A percentile compares a stretch with the other conserved stretches of the same genome.
These are phyloP conservation scores for Amphipoea oculea DNA, from an alignment of 2,888 invertebrate genomes.

Conservation along the genomic window DNA sequence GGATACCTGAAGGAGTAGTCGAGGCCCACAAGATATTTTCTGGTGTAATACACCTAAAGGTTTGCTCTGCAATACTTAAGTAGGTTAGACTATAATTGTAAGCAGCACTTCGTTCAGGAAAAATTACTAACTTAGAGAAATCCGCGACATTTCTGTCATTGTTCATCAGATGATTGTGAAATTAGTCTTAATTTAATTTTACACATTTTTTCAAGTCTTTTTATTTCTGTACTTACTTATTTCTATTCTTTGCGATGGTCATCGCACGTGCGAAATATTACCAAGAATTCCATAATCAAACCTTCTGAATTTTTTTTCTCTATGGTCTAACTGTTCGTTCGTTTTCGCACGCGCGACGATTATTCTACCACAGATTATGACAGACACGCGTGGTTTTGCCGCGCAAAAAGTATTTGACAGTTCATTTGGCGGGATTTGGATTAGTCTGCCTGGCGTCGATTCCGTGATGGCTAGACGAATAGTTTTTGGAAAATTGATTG, in stretches of 20 bases:
- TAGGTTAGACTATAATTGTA: not conserved
- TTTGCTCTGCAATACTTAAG: not conserved
- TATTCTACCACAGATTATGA: constrained; percentile 65
- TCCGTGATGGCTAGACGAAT: constrained; percentile 49
- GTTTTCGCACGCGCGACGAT: constrained; percentile 69
- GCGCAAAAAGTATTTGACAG: constrained; percentile 64
- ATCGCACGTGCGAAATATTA: too few relatives aligned
- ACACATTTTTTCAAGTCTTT: too few relatives aligned
- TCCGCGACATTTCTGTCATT: not conserved
- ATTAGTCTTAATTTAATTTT: not conserved
- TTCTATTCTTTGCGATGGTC: too few relatives aligned
- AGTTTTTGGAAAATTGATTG: constrained; percentile 50
- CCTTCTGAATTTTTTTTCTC: constrained; percentile 45
- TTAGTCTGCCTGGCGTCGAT: constrained; percentile 44
- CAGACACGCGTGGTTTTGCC: constrained; percentile 56
- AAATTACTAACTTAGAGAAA: not conserved
- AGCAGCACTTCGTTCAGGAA: not conserved
- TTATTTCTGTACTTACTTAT: too few relatives aligned
- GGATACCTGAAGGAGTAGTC: not conserved
- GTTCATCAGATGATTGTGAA: not conserved
- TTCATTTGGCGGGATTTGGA: constrained; percentile 64
- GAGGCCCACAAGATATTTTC: not conserved
- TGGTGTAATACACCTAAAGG: not conserved
- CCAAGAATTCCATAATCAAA: not conserved
- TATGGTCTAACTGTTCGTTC: constrained; percentile 55